Percentiles rank a stretch among this genome's conserved stretches.
These are phyloP conservation scores for Pseudochaenichthys georgianus DNA, from an alignment of 2,797 vertebrate species.

Conservation along the genomic window DNA sequence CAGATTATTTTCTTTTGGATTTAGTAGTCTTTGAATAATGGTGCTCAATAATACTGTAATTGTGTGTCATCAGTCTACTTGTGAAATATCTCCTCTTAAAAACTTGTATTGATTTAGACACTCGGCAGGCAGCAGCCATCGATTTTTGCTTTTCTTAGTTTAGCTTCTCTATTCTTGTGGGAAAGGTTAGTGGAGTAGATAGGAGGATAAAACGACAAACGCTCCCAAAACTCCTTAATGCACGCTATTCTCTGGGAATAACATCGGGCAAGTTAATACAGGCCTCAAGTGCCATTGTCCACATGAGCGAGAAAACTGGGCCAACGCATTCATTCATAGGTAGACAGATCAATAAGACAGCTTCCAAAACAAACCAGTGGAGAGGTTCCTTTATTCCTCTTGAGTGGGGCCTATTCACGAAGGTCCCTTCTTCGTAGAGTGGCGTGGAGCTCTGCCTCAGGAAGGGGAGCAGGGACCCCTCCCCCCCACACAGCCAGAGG, in stretches of 20 bases:
- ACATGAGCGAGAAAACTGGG: conserved; percentile 71
- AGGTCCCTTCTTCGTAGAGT: conserved; percentile 66
- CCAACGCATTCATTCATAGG: conserved; percentile 77
- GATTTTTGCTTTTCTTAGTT: conserved; percentile 57
- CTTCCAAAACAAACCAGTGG: conserved; percentile 86
- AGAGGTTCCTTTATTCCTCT: conserved; percentile 80
- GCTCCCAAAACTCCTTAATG: conserved; percentile 59
- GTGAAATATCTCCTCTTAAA: conserved; percentile 40
- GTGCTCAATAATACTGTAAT: conserved; percentile 28
- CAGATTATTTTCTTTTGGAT: conserved; percentile 3
- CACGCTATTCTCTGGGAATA: conserved; percentile 61
- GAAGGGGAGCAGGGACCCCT: conserved; percentile 42
- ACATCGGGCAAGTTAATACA: conserved; percentile 71
- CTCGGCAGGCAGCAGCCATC: conserved; percentile 46
- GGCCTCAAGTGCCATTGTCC: conserved; percentile 79
- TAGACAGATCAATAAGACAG: conserved; percentile 86
- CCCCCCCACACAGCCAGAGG: conserved; percentile 44
- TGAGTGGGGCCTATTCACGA: conserved; percentile 79
- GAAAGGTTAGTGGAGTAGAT: conserved; percentile 57
- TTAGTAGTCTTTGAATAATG: conserved; percentile 17
- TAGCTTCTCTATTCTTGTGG: conserved; percentile 51
- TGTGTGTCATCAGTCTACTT: conserved; percentile 30
- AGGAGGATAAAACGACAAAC: conserved; percentile 55
- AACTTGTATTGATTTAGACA: conserved; percentile 55
- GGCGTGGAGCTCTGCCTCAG: conserved; percentile 63